These are phyloP conservation scores for Mirounga angustirostris DNA, from an alignment of 2,113 vertebrate species.

Conservation along the genomic window DNA sequence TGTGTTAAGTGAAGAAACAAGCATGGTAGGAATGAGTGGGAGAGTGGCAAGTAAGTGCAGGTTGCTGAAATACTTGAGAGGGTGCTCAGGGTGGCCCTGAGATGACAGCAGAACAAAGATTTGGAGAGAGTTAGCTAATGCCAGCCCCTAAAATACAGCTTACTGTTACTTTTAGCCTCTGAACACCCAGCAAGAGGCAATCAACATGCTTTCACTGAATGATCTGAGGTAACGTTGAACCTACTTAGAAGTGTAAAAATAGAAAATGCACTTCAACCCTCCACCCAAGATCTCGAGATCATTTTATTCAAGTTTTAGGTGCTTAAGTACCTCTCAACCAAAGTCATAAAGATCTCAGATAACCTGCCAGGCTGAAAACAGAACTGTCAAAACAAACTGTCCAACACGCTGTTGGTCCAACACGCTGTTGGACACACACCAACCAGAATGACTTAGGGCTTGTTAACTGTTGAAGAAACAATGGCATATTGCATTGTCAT, in stretches of 20 bases:
- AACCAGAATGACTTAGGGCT: background rate
- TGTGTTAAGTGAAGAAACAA: background rate
- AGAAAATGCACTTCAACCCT: background rate
- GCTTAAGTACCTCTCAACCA: background rate
- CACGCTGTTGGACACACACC: too few relatives aligned
- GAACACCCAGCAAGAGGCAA: background rate
- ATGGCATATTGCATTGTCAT: background rate
- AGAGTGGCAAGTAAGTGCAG: fast-evolving
- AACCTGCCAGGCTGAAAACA: background rate
- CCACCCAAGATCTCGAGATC: background rate
- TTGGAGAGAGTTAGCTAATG: background rate
- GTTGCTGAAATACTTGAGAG: background rate
- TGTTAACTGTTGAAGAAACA: background rate
- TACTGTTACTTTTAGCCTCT: background rate
- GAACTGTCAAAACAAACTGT: background rate
- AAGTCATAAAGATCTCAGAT: background rate
- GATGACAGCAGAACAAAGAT: background rate
- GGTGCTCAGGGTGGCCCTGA: background rate
- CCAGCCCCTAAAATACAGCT: background rate
- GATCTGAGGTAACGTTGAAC: background rate
- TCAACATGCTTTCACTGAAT: background rate
- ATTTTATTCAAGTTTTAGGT: background rate
- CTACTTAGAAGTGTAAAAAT: background rate
- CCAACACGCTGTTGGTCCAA: too few relatives aligned
- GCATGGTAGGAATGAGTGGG: background rate